Conservation (phyloP, 2,797 vertebrate genomes). For the Pelochelys cantorii region DNA sequence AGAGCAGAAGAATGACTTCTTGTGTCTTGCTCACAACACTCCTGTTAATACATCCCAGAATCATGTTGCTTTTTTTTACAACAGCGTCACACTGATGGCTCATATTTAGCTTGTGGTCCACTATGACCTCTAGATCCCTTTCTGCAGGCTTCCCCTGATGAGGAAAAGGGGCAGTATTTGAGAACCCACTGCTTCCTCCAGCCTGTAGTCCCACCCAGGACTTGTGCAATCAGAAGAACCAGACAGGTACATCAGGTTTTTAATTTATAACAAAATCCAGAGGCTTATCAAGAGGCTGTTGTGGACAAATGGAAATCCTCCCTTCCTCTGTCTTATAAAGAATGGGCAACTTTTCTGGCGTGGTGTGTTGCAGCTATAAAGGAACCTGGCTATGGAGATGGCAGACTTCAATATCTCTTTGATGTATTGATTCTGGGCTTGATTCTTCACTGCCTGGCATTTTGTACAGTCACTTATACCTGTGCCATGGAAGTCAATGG, state of each 20-base stretch:
- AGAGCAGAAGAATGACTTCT: no score
- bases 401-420: neutral
- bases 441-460: rapidly evolving
- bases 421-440: neutral
- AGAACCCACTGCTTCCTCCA: neutral
- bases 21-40: no score
- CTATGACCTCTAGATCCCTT: no score
- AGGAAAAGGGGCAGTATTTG: neutral
- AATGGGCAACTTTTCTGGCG: neutral
- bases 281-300: neutral
- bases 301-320: neutral
- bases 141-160: neutral
- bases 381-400: neutral
- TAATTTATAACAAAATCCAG: neutral
- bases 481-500: neutral
- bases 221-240: neutral
- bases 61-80: no score
- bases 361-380: neutral
- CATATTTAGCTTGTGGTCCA: no score
- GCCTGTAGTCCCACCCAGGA: neutral
- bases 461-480: neutral
- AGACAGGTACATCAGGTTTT: neutral
- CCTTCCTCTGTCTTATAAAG: neutral
- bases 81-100: no score
- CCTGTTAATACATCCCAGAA: no score